phyloP scores from a whole-genome alignment of 2,888 invertebrate genomes.

The Meteorus colon region DNA sequence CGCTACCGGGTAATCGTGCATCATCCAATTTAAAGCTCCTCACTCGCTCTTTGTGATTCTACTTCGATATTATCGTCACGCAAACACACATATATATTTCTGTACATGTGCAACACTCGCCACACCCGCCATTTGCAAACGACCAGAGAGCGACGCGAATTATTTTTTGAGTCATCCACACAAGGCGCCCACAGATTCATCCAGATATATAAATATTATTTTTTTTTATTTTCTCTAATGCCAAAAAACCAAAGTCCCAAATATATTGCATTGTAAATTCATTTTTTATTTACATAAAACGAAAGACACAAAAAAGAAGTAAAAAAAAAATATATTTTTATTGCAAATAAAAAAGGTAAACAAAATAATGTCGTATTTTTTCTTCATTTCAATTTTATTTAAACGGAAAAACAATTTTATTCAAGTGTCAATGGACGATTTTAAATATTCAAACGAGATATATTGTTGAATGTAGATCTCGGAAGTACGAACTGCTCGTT shows the following conservation, averaged over 20 bases:
- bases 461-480: conserved; percentile 26
- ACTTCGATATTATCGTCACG: conserved; percentile 50
- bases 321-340: too few species aligned
- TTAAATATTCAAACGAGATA: conserved; percentile 11
- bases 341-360: background rate
- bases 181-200: background rate
- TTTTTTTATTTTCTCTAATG: background rate
- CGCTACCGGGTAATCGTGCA: conserved; percentile 58
- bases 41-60: conserved; percentile 43
- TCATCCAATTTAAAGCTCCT: conserved; percentile 60
- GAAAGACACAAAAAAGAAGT: background rate
- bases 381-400: conserved; percentile 22
- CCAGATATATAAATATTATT: background rate
- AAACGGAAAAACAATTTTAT: conserved; percentile 6
- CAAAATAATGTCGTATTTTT: background rate
- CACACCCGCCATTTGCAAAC: conserved; percentile 7
- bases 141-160: background rate
- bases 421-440: background rate
- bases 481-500: conserved; percentile 30
- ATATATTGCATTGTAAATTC: conserved; percentile 1
- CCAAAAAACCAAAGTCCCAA: conserved; percentile 2
- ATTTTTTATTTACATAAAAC: background rate
- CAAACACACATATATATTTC: conserved; percentile 22
- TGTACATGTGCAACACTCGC: conserved; percentile 12
- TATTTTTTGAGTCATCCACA: conserved; percentile 10